Evolutionary conservation across 2,113 vertebrate species (phyloP).

Genomic region (Eonycteris spelaea): DNA sequence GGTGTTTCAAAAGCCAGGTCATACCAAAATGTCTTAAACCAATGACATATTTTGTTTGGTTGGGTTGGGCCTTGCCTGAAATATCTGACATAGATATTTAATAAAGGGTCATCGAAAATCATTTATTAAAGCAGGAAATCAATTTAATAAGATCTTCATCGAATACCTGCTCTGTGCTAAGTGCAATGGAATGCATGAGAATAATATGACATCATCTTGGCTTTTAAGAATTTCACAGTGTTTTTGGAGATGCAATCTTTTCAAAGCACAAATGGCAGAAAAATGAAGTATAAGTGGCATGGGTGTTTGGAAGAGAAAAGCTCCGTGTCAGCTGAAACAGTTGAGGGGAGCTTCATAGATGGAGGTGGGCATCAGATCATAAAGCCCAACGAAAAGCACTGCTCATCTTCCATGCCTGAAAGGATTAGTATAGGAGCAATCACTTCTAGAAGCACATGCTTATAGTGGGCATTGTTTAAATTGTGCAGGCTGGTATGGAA

Average conservation of each 20-base stretch:
- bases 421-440: not conserved
- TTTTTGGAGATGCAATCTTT: not conserved
- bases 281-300: not conserved
- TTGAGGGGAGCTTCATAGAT: not conserved
- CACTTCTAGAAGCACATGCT: not conserved
- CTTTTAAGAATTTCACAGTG: not conserved
- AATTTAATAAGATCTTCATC: not conserved
- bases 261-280: not conserved
- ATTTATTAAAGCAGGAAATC: not conserved
- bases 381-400: not conserved
- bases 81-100: not conserved
- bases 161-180: not conserved
- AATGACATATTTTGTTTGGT: not conserved
- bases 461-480: not conserved
- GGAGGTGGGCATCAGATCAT: not conserved
- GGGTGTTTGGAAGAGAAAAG: not conserved
- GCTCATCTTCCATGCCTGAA: not conserved
- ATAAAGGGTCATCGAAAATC: not conserved
- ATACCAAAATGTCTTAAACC: conserved; percentile 26
- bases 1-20: not conserved
- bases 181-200: not conserved
- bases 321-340: not conserved
- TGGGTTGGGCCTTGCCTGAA: not conserved
- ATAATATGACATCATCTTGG: not conserved
- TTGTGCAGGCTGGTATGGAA: not conserved